A percentile compares a stretch with the other conserved stretches of the same genome.
phyloP scores from a whole-genome alignment of 2,113 vertebrate genomes.

The Pogonocichla stellata region DNA sequence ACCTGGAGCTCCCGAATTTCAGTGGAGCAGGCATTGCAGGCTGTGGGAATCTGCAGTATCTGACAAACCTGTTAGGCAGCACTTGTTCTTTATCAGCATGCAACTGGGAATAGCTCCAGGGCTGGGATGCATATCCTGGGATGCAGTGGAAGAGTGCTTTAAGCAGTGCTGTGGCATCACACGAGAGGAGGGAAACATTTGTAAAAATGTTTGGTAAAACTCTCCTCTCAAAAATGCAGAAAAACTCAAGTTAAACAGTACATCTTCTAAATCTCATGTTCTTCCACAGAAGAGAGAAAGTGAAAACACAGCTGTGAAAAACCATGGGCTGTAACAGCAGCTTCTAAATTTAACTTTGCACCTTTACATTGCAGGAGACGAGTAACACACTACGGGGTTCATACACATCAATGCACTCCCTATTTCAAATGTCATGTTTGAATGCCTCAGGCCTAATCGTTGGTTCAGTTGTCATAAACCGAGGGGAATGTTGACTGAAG shows the following conservation, averaged over 20 bases:
- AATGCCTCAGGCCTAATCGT: constrained; percentile 40
- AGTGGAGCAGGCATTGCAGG: neutral
- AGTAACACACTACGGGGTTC: neutral
- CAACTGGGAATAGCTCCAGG: neutral
- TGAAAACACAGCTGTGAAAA: neutral
- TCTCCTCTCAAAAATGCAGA: neutral
- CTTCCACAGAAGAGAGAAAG: neutral
- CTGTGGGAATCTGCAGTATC: neutral
- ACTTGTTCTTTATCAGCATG: neutral
- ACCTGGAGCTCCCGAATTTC: neutral
- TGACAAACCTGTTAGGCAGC: neutral
- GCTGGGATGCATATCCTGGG: neutral
- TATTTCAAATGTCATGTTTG: constrained; percentile 50
- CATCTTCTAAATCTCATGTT: neutral
- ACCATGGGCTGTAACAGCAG: neutral
- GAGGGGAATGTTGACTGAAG: constrained; percentile 29
- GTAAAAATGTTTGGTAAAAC: neutral
- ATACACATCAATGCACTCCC: neutral
- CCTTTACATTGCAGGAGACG: neutral
- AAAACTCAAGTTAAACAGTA: neutral
- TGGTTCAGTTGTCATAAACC: constrained; percentile 44
- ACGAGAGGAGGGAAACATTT: neutral
- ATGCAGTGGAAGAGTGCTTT: neutral
- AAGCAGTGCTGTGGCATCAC: neutral
- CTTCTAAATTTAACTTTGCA: constrained; percentile 20